A percentile compares a stretch with the other conserved stretches of the same genome.
phyloP scores from a whole-genome alignment of 2,888 invertebrate species.

The Apodemia duryi region DNA sequence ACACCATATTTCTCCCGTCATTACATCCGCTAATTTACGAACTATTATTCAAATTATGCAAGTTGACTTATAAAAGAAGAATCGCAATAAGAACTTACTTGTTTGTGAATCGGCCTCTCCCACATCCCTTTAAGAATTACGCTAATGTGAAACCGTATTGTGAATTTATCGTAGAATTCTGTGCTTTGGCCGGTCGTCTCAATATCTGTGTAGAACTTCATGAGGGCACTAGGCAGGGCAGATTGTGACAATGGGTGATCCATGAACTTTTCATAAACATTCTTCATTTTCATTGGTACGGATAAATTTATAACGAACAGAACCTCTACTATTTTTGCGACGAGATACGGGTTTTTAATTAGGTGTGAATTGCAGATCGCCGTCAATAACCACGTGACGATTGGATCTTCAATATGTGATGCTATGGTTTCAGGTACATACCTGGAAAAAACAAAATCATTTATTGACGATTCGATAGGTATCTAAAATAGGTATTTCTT shows the following conservation, averaged over 20 bases:
- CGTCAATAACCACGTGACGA: constrained; percentile 93
- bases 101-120: constrained; percentile 91
- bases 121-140: constrained; percentile 98
- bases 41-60: too few species aligned
- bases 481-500: too few species aligned
- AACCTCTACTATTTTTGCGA: constrained; percentile 97
- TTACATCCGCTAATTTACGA: too few species aligned
- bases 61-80: too few species aligned
- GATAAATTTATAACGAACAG: constrained; percentile 88
- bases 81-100: constrained; percentile 41
- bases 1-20: too few species aligned
- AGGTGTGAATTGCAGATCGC: constrained; percentile 94
- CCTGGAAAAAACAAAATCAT: constrained; percentile 62
- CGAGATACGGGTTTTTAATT: constrained; percentile 97
- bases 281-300: constrained; percentile 73
- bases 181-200: constrained; percentile 98
- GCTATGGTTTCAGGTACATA: constrained; percentile 87
- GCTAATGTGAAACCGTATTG: constrained; percentile 98
- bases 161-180: constrained; percentile 99
- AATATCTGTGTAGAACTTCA: constrained; percentile 99
- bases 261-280: constrained; percentile 88
- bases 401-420: constrained; percentile 87
- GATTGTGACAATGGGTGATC: constrained; percentile 87
- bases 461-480: neutral
- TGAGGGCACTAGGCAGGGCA: constrained; percentile 91